Conservation (phyloP, 1,140 invertebrate species). For the Hermetia illucens region DNA sequence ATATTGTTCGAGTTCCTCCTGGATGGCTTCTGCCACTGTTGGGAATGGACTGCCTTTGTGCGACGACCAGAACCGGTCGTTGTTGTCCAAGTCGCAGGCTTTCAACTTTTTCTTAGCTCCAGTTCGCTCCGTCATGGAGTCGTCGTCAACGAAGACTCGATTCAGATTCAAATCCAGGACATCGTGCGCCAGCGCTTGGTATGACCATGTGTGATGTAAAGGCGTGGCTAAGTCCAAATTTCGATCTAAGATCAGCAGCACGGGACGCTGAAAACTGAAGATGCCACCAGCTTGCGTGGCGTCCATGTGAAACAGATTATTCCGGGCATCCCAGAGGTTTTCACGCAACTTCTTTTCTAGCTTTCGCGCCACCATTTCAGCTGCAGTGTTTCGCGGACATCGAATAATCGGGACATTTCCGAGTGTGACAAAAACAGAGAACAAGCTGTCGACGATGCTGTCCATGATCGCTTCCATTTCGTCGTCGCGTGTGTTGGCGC, state of each 20-base stretch:
- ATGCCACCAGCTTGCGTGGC: conserved; percentile 56
- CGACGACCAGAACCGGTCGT: conserved; percentile 81
- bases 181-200: conserved; percentile 94
- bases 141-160: conserved; percentile 67
- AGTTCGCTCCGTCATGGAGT: conserved; percentile 16
- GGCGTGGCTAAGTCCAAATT: conserved; percentile 95
- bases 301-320: conserved; percentile 87
- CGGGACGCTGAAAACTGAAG: conserved; percentile 80
- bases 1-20: conserved; percentile 94
- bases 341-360: conserved; percentile 94
- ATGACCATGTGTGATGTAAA: conserved; percentile 98
- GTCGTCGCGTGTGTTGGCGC: conserved; percentile 85
- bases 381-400: conserved; percentile 89
- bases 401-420: conserved; percentile 92
- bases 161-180: conserved; percentile 85
- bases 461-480: conserved; percentile 95
- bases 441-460: conserved; percentile 87
- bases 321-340: conserved; percentile 91
- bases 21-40: conserved; percentile 93
- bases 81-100: conserved; percentile 80
- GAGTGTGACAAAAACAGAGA: conserved; percentile 93
- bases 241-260: conserved; percentile 86
- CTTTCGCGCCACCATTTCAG: conserved; percentile 95
- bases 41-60: conserved; percentile 97
- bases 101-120: conserved; percentile 51